Evolutionary conservation across 2,888 invertebrate genomes (phyloP), one percentile per base, ranked within the genome.

Genomic region (Agriotes lineatus): DNA sequence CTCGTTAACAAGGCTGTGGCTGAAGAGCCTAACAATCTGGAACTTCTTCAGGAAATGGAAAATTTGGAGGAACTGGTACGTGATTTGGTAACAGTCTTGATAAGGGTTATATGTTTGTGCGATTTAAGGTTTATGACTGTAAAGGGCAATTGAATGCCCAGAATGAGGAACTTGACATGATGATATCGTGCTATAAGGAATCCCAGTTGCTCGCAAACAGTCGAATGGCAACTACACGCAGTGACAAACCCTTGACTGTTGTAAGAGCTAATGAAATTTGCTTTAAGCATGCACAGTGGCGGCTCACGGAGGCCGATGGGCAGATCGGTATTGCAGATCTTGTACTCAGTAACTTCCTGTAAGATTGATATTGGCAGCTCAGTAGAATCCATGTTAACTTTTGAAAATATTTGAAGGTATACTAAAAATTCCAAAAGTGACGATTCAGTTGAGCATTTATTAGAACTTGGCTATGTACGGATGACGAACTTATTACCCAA

Each of bases 231-330:
- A 89, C 90, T n/a, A 89, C 90, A 54, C 83, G 90, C 10, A 89
- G 89, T 35, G 89, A 93, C 81, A 91, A 91, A 78, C 90, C 91
- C 1, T 89, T 93, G 20, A 90, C 92, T 0, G 91, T 93, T 59
- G 94, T 96, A 20, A 87, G 97, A 33, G 91, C 93, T 0, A 94
- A 94, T 77, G 96, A 99, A 86, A 98, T 99, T 78, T 99, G 97
- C 84, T 99, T 99, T 85, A 97, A 98, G 85, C 95, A 96, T 79
- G 99, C 99, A 2, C 94, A 96, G 80, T 99, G 99, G 99, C 85
- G 98, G 37, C 89, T 99, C 73, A 99, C 99, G 0, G 98, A 99
- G 83, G 93, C 94, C 0, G 99, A 99, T 85, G 99, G 99, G 0
- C 99, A 98, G 85, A 91, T 99, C 61, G 98, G 98, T 67, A 96